These are phyloP conservation scores for Ericerus pela DNA, from an alignment of 1,140 invertebrate species.

Conservation along the genomic window DNA sequence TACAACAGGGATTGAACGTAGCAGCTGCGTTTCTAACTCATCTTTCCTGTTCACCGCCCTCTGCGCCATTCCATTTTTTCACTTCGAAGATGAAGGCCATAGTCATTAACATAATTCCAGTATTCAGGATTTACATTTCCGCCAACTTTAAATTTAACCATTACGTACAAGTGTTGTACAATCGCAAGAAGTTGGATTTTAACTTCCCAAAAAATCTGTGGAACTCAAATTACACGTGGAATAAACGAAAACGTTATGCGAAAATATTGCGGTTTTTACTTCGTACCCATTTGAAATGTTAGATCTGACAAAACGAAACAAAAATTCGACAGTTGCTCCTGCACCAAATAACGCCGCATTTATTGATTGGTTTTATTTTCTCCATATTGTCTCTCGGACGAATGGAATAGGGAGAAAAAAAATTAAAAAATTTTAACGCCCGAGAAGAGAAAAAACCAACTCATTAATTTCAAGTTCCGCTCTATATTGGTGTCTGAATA, in stretches of 20 bases:
- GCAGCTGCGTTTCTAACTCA: conserved; percentile 9
- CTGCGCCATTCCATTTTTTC: conserved; percentile 2
- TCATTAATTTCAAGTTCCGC: too few relatives aligned
- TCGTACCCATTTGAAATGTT: too few relatives aligned
- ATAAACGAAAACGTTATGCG: conserved; percentile 2
- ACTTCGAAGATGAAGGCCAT: conserved; percentile 4
- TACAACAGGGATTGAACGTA: conserved; percentile 9
- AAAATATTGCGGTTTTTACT: too few relatives aligned
- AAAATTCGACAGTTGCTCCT: too few relatives aligned
- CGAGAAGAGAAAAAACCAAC: too few relatives aligned
- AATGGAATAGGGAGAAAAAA: too few relatives aligned
- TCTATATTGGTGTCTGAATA: conserved; percentile 1
- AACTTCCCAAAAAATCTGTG: conserved; percentile 9
- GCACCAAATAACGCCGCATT: too few relatives aligned
- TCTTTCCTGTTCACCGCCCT: too few relatives aligned
- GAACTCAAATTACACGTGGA: conserved; percentile 6
- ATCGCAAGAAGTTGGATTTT: conserved; percentile 2
- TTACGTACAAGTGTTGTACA: conserved; percentile 11
- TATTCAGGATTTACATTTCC: conserved; percentile 7
- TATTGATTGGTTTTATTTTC: too few relatives aligned
- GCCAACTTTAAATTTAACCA: conserved; percentile 8
- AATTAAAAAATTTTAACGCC: too few relatives aligned
- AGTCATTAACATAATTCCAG: conserved; percentile 12
- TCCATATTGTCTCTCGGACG: too few relatives aligned
- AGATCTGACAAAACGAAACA: too few relatives aligned